phyloP scores from a whole-genome alignment of 1,140 invertebrate species.

The Ladona fulva region DNA sequence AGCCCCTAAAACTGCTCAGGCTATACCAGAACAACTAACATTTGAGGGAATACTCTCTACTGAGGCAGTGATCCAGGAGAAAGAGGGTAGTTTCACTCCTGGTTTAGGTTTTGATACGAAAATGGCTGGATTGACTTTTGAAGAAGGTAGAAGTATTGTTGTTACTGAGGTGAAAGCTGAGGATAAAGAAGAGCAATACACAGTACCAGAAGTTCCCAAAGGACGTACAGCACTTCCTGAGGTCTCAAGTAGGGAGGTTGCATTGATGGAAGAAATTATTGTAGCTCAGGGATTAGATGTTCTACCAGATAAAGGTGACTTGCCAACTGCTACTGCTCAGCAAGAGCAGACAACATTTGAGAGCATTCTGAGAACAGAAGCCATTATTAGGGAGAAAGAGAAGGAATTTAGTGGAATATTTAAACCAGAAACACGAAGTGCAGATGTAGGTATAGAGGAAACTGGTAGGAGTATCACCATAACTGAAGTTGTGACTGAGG shows the following conservation, averaged over 20 bases:
- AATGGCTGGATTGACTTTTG: conserved; percentile 35
- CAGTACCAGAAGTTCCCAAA: conserved; percentile 24
- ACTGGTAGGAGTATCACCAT: conserved; percentile 33
- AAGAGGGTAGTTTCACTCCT: conserved; percentile 30
- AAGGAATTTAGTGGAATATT: conserved; percentile 30
- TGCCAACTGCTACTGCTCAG: conserved; percentile 29
- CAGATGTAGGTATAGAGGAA: conserved; percentile 27
- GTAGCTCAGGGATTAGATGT: conserved; percentile 27
- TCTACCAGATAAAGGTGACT: conserved; percentile 28
- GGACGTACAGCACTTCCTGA: conserved; percentile 23
- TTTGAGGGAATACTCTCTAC: conserved; percentile 31
- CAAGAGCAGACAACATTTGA: conserved; percentile 34
- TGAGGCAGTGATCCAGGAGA: conserved; percentile 31
- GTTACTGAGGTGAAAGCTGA: conserved; percentile 39
- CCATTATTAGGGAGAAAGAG: conserved; percentile 34
- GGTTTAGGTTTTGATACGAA: conserved; percentile 29
- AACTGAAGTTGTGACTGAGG: conserved; percentile 36
- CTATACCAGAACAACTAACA: conserved; percentile 27
- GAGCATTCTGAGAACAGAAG: conserved; percentile 35
- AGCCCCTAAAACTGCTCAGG: conserved; percentile 28
- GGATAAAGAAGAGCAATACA: conserved; percentile 35
- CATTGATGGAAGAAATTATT: conserved; percentile 27
- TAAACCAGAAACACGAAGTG: conserved; percentile 32
- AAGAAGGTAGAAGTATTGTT: conserved; percentile 37
- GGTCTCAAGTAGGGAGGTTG: conserved; percentile 27